Evolutionary conservation across 2,113 vertebrate species (phyloP).

Genomic region (Hepsetus odoe): DNA sequence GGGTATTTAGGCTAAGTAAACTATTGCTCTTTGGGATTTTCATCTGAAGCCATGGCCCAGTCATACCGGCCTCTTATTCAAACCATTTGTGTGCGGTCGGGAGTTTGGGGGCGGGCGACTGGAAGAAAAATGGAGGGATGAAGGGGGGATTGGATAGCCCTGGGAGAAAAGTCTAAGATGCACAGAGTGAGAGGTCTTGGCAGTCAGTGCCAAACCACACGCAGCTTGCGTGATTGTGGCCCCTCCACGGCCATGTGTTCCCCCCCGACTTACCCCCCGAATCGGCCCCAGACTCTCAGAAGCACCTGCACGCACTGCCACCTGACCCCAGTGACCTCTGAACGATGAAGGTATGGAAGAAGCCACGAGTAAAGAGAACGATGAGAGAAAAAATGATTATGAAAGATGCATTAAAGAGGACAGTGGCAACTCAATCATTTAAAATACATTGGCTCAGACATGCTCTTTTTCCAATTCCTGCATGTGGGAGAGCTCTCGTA

Average conservation of each 20-base stretch:
- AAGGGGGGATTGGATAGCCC: slow-evolving; percentile 78
- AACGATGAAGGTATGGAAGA: slow-evolving; percentile 4
- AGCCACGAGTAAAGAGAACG: background rate
- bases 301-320: slow-evolving; percentile 70
- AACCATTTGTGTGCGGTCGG: slow-evolving; percentile 89
- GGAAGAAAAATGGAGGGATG: slow-evolving; percentile 58
- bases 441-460: background rate
- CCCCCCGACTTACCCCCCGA: background rate
- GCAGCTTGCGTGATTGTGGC: slow-evolving; percentile 75
- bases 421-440: background rate
- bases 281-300: background rate
- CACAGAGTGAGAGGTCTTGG: slow-evolving; percentile 82
- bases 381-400: background rate
- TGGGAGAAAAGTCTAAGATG: slow-evolving; percentile 71
- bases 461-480: background rate
- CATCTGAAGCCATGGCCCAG: slow-evolving; percentile 81
- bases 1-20: slow-evolving; percentile 89
- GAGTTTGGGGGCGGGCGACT: slow-evolving; percentile 46
- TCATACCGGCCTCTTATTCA: slow-evolving; percentile 85
- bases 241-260: slow-evolving; percentile 54
- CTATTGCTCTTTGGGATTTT: slow-evolving; percentile 76
- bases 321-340: slow-evolving; percentile 45
- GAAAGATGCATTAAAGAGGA: background rate
- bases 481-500: background rate
- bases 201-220: slow-evolving; percentile 76